phyloP scores from a whole-genome alignment of 2,113 vertebrate species.

The Ifrita kowaldi region DNA sequence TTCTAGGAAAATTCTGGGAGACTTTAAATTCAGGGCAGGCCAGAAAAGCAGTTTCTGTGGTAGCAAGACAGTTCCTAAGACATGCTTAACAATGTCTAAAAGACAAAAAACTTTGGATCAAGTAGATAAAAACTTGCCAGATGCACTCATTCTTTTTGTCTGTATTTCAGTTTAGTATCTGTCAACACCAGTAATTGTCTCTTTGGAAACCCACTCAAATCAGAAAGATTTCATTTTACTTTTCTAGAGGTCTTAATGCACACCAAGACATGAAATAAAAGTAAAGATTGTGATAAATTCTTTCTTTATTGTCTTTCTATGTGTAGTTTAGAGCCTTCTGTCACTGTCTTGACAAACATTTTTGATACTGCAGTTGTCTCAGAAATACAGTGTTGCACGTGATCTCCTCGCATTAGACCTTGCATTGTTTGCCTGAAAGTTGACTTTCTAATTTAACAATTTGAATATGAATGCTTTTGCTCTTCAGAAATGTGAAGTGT shows the following conservation, averaged over 20 bases:
- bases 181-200: neutral
- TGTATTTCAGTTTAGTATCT: neutral
- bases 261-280: neutral
- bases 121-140: neutral
- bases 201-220: neutral
- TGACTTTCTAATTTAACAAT: neutral
- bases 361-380: neutral
- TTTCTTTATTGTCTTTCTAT: neutral
- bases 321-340: neutral
- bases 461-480: neutral
- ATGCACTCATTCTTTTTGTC: neutral
- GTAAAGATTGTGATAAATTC: neutral
- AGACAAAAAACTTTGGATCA: neutral
- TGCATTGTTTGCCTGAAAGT: neutral
- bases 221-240: neutral
- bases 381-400: neutral
- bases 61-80: neutral
- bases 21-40: neutral
- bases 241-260: neutral
- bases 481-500: neutral
- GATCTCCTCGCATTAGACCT: neutral
- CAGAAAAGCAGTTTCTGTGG: neutral
- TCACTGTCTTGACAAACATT: neutral
- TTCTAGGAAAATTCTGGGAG: neutral
- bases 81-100: neutral